Evolutionary conservation across 2,113 vertebrate species (phyloP), one percentile per base, ranked within the genome.

Genomic region (Dicrurus megarhynchus): DNA sequence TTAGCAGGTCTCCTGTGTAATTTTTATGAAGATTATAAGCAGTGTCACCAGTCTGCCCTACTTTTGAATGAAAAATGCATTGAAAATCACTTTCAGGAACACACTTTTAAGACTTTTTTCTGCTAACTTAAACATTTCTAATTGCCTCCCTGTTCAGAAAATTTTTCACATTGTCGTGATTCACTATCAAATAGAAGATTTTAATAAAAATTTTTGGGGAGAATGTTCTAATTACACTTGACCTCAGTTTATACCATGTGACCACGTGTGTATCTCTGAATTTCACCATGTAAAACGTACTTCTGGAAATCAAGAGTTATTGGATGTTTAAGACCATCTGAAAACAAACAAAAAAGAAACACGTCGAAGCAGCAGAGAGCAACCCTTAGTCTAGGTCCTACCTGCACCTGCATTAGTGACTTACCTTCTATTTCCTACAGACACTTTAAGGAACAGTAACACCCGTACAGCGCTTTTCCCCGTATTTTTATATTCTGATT

Each of bases 401-500:
- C 64, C 35, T 55, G 73, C 5, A 6, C 56, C 50, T 50, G 53
- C 46, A 53, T 17, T 28, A 18, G 46, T 61, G 44, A 10, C 37
- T 46, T 16, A 53, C 37, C 53, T 70, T 78, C 73, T n/a, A 9
- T 27, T 44, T 22, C 16, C 19, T n/a, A 19, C 28, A 10, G n/a
- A 11, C 4, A 8, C 6, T 1, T 88, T 67, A 42, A 64, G 68
- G 75, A 35, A 30, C 59, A 59, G 67, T 41, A 47, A 91, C 77
- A 63, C 28, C 7, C n/a, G 19, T 44, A 46, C 42, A 11, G 64
- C 19, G 52, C 81, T 83, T 93, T 87, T 2, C 39, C 44, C 82
- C 33, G 18, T 85, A 86, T 91, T 94, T 95, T 90, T 78, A 68
- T 35, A 56, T 82, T 69, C 46, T 5, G 5, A n/a, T 98, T 98